Base-by-base conservation (phyloP, 2,888 invertebrate genomes). In the Xylophagus ater region DNA sequence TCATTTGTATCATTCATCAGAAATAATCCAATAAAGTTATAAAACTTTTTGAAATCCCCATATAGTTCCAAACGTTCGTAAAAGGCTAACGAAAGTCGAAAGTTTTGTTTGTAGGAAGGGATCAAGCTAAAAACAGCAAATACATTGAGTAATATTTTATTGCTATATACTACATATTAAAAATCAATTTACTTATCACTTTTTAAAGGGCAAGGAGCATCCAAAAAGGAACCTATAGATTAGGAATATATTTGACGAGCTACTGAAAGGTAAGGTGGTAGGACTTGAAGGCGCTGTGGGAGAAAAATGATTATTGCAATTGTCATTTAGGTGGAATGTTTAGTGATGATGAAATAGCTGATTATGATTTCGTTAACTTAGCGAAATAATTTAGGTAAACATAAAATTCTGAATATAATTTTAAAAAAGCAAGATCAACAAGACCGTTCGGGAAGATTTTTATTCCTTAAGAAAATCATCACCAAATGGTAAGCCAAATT, bases 331-430 rank as follows among this genome's bases (percentile, higher is more conserved):
- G 96, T 59, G 96, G 96, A 0, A 82, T 94, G 79, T 93, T 92
- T 32, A 92, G 90, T 52, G 97, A 97, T 59, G 96, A 97, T 58
- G 94, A 94, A 60, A 82, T 92, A 56, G 84, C 87, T 15, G 89
- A 85, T 56, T 79, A 86, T 47, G 81, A 82, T 48, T 72, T 76
- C 53, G 66, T 73, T 42, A 73, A 75, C n/a, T 47, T 78, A 78
- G 55, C 72, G 74, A 51, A 69, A 68, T 51, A 68, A 72, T 46
- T 66, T 67, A 60, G 54, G 58, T 57, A 45, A 42, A 9, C 68
- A 67, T 68, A 44, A 4, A 9, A 5, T 25, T 2, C 26, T 20
- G 20, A 19, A 26, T 32, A 9, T 10, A 17, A 20, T 34, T 7
- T 13, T 9, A 12, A 28, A 20, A 26, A 12, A 33, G 13, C 12